Base-by-base conservation (phyloP, 2,888 invertebrate species). In the Nymphalis polychloros region DNA sequence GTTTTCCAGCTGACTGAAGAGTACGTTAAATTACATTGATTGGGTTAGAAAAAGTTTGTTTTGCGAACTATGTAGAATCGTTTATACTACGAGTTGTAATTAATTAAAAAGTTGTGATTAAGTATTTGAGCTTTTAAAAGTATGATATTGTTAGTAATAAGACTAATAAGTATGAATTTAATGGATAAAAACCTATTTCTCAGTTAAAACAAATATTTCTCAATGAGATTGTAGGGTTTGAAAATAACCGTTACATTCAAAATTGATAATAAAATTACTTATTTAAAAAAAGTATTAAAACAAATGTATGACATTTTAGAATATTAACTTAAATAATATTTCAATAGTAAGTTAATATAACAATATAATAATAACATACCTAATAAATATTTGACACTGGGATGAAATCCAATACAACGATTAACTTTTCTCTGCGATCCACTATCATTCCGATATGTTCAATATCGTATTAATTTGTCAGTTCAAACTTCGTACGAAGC, bases 1-100 rank as follows among this genome's bases (percentile, higher is more conserved):
- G 62, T 73, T 81, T 84, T 82, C 76, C 84, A 84, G 80, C 75
- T 85, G 84, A 82, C 78, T 84, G 67, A 73, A 71, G 68, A 73
- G 8, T 65, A 61, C 63, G 68, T 68, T 72, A 55, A 61, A 67
- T 66, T 64, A 60, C 31, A 55, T 53, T 53, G 53, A 27, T 53
- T 31, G 41, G 4, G 13, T 13, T 13, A 10, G 41, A 41, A 41
- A 13, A 10, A 13, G 4, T 13, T 41, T 41, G 4, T 13, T 4
- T 4, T 2, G 10, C 41, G 13, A 0, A 41, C 41, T 41, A 13
- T 41, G 41, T 41, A 41, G 4, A 41, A 4, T 41, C 10, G 13
- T 41, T 41, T 10, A 41, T 41, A 41, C 41, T 13, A 4, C 0
- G 13, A 13, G 41, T 31, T 31, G 0, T 31, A 31, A 6, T 31